Conservation (phyloP, 1,140 invertebrate genomes). For the Mesaphorura yosii region DNA sequence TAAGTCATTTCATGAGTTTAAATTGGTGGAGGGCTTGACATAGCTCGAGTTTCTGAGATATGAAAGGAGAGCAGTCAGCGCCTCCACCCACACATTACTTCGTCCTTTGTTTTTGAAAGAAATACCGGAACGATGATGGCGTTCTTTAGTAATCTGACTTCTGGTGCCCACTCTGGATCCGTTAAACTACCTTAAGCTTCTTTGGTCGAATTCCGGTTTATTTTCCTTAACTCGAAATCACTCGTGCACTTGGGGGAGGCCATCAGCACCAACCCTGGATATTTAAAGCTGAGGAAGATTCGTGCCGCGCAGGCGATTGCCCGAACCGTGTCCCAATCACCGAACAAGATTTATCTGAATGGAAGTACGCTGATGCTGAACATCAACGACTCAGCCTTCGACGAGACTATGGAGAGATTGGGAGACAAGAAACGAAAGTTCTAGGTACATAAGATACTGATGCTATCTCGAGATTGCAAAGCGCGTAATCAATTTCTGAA, state of each 20-base stretch:
- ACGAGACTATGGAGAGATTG: conserved; percentile 65
- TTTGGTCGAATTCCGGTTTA: conserved; percentile 2
- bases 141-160: conserved; percentile 32
- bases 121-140: conserved; percentile 17
- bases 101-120: too few species aligned
- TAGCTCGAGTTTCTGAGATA: too few species aligned
- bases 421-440: too few species aligned
- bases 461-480: too few species aligned
- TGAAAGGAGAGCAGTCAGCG: too few species aligned
- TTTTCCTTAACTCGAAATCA: conserved; percentile 25
- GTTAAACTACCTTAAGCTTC: background rate
- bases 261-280: conserved; percentile 88
- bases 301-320: conserved; percentile 94
- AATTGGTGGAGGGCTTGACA: too few species aligned
- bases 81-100: too few species aligned
- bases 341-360: conserved; percentile 89
- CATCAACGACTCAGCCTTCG: conserved; percentile 85
- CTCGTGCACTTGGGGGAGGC: conserved; percentile 79
- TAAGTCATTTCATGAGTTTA: too few species aligned
- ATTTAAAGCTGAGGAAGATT: conserved; percentile 93
- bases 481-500: too few species aligned
- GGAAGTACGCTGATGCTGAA: conserved; percentile 93
- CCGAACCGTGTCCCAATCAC: conserved; percentile 84
- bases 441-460: too few species aligned
- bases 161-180: background rate